These are phyloP conservation scores for Carposina sasakii DNA, from an alignment of 1,140 invertebrate genomes.

Conservation along the genomic window DNA sequence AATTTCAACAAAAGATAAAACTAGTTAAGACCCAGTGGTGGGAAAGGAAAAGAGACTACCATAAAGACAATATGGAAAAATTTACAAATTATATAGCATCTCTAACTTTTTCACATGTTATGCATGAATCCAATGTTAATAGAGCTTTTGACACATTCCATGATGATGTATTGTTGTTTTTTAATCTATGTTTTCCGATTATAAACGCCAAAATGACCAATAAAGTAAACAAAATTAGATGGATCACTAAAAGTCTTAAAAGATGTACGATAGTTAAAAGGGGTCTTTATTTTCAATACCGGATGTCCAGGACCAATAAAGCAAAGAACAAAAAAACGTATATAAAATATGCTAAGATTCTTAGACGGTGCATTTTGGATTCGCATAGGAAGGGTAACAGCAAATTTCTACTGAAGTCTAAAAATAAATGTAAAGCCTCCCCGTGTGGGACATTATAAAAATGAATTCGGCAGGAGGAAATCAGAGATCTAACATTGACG, in stretches of 20 bases:
- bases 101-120: neutral
- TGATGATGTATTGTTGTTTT: neutral
- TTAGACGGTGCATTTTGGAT: neutral
- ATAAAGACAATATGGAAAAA: neutral
- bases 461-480: neutral
- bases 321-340: neutral
- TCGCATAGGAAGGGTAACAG: neutral
- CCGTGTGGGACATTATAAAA: constrained; percentile 1
- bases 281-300: neutral
- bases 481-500: neutral
- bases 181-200: neutral
- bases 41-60: neutral
- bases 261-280: constrained; percentile 16
- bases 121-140: neutral
- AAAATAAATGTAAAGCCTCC: constrained; percentile 2
- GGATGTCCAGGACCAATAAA: no score
- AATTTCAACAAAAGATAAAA: neutral
- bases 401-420: neutral
- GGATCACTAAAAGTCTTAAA: neutral
- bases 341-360: neutral
- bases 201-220: neutral
- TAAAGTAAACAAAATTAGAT: neutral
- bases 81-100: neutral
- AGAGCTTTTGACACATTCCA: neutral
- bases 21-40: neutral